Evolutionary conservation across 2,888 invertebrate species (phyloP).

Genomic region (Amorpha juglandis): DNA sequence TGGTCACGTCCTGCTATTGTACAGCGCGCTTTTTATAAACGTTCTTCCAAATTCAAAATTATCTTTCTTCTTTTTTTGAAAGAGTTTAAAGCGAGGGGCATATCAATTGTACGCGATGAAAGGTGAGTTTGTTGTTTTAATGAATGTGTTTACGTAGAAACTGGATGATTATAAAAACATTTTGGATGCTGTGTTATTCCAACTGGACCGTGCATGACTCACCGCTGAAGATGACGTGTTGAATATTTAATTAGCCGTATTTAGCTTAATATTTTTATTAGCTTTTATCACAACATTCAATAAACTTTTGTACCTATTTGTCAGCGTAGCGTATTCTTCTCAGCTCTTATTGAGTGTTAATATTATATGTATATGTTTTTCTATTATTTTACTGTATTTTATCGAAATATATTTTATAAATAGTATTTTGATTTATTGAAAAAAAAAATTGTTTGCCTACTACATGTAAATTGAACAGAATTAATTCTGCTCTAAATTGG

Average conservation of each 20-base stretch:
- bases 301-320: slow-evolving; percentile 1
- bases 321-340: neutral
- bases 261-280: slow-evolving; percentile 37
- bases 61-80: slow-evolving; percentile 35
- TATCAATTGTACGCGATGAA: slow-evolving; percentile 27
- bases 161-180: slow-evolving; percentile 60
- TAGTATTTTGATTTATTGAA: too few relatives aligned
- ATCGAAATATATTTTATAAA: too few relatives aligned
- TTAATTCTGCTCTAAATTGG: neutral
- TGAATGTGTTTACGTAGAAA: slow-evolving; percentile 53
- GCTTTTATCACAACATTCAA: slow-evolving; percentile 34
- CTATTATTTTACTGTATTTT: neutral
- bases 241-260: slow-evolving; percentile 66
- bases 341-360: neutral
- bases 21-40: slow-evolving; percentile 21
- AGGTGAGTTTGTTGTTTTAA: slow-evolving; percentile 42
- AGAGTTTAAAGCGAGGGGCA: slow-evolving; percentile 36
- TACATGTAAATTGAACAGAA: neutral
- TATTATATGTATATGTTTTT: neutral
- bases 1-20: slow-evolving; percentile 71
- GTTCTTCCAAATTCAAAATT: slow-evolving; percentile 29
- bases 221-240: slow-evolving; percentile 40
- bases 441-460: neutral
- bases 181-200: slow-evolving; percentile 80
- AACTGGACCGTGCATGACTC: slow-evolving; percentile 75